A percentile compares a stretch with the other conserved stretches of the same genome.
phyloP scores from a whole-genome alignment of 2,797 vertebrate genomes.

The Malacoraja senta region DNA sequence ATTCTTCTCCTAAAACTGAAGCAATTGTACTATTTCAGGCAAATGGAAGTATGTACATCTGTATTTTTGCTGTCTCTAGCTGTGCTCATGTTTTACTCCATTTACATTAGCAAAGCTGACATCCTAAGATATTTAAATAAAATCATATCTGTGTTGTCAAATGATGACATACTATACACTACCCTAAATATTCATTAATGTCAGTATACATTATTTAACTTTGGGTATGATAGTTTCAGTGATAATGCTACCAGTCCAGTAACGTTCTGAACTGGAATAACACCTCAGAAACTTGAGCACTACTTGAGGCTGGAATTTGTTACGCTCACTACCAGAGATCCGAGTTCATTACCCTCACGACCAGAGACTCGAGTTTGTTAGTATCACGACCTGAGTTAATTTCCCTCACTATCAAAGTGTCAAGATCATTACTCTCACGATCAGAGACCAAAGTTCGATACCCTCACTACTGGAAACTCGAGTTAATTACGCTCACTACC shows the following conservation, averaged over 20 bases:
- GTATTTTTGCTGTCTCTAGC: not conserved
- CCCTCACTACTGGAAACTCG: too few species aligned
- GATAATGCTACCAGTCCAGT: not conserved
- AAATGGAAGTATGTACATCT: not conserved
- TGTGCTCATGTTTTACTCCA: not conserved
- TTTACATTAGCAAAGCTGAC: not conserved
- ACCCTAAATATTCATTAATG: not conserved
- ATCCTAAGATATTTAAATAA: not conserved
- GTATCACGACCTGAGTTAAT: too few species aligned
- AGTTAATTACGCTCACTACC: too few species aligned
- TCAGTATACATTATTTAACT: not conserved
- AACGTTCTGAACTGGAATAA: not conserved
- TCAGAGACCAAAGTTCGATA: too few species aligned
- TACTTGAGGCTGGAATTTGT: too few species aligned
- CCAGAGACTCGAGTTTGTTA: too few species aligned
- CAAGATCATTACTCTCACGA: too few species aligned
- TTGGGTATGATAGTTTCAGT: not conserved
- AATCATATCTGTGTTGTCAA: not conserved
- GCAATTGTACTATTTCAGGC: not conserved
- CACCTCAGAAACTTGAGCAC: not conserved
- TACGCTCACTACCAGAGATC: too few species aligned
- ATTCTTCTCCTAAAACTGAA: too few species aligned
- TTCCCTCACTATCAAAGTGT: too few species aligned
- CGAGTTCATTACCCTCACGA: too few species aligned
- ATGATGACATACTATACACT: not conserved